phyloP scores from a whole-genome alignment of 2,797 vertebrate species.

The Hydrophis major region DNA sequence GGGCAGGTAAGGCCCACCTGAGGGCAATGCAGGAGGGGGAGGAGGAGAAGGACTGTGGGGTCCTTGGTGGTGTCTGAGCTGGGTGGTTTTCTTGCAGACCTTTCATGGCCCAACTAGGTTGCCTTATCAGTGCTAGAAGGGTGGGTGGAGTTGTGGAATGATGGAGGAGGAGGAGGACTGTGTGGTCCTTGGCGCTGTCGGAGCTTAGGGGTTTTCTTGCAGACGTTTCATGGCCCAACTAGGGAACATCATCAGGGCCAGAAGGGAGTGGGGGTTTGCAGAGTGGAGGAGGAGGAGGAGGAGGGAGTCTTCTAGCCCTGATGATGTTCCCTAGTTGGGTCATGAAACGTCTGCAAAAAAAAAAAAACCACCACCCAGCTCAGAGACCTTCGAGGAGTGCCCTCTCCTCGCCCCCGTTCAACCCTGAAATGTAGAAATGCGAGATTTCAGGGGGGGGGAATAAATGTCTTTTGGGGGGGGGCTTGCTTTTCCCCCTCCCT shows the following conservation, averaged over 20 bases:
- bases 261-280: no score
- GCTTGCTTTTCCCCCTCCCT: no score
- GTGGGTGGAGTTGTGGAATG: no score
- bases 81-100: not conserved
- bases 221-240: not conserved
- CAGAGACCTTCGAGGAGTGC: not conserved
- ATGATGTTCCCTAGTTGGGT: no score
- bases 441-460: not conserved
- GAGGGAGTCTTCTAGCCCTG: no score
- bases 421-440: not conserved
- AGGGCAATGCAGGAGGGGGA: not conserved
- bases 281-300: no score
- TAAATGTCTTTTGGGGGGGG: not conserved
- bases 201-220: not conserved
- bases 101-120: not conserved
- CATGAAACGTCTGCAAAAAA: no score
- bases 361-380: no score
- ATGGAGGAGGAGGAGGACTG: no score
- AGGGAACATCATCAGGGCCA: not conserved
- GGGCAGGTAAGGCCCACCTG: constrained; percentile 83
- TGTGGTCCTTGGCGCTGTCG: not conserved
- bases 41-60: no score
- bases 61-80: not conserved
- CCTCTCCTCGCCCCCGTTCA: not conserved
- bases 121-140: not conserved